Percentiles rank a stretch among this genome's conserved stretches.
Conservation (phyloP, 2,888 invertebrate species). For the Tetranychus piercei region DNA sequence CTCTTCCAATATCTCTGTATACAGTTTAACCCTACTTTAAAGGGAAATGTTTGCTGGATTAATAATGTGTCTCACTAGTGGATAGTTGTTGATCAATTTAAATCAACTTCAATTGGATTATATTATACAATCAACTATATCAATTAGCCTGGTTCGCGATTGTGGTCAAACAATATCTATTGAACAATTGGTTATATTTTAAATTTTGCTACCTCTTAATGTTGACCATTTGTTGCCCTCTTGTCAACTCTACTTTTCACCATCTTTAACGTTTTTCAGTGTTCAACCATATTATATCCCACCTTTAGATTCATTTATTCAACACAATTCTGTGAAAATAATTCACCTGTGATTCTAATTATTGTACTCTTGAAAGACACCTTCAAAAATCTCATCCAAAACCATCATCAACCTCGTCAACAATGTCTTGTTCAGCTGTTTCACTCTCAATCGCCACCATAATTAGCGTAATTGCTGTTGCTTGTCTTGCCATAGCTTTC, state of each 20-base stretch:
- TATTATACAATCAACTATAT: not conserved
- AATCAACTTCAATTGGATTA: not conserved
- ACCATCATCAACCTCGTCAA: not conserved
- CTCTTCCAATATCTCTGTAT: not conserved
- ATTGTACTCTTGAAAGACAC: not conserved
- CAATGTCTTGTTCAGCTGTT: constrained; percentile 44
- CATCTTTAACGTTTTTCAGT: too few species aligned
- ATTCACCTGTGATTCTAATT: not conserved
- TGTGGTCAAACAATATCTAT: not conserved
- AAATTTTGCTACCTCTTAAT: too few species aligned
- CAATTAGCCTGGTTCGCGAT: not conserved
- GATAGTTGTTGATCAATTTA: not conserved
- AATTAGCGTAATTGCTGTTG: constrained; percentile 81
- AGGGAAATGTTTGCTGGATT: not conserved
- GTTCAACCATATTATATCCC: too few species aligned
- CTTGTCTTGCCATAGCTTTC: constrained; percentile 78
- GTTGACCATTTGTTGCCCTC: too few species aligned
- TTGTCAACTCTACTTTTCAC: too few species aligned
- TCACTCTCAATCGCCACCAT: constrained; percentile 86
- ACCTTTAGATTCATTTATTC: too few species aligned
- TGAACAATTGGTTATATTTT: not conserved
- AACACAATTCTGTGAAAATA: too few species aligned
- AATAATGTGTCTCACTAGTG: not conserved
- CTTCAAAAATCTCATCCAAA: too few species aligned
- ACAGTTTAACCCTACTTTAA: not conserved